Percentiles rank a stretch among this genome's conserved stretches.
These are phyloP conservation scores for Candidula unifasciata DNA, from an alignment of 2,888 invertebrate species.

Conservation along the genomic window DNA sequence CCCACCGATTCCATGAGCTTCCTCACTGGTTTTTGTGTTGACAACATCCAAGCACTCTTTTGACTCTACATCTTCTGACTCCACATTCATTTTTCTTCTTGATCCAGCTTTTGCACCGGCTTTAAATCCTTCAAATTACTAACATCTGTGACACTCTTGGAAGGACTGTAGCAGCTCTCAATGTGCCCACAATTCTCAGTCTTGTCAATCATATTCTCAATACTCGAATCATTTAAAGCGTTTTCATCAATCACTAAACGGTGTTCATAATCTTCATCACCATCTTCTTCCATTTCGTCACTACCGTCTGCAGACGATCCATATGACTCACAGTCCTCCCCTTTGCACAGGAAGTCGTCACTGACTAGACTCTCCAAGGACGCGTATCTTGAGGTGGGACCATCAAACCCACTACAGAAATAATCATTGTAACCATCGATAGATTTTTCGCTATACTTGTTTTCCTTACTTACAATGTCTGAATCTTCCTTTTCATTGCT, in stretches of 20 bases:
- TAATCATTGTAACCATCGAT: not conserved
- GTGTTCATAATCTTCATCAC: not conserved
- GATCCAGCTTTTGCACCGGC: not conserved
- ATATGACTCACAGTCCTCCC: not conserved
- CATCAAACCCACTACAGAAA: constrained; percentile 34
- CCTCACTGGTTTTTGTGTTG: constrained; percentile 1
- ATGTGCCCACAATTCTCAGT: not conserved
- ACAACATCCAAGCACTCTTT: not conserved
- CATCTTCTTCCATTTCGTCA: constrained; percentile 23
- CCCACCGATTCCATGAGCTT: constrained; percentile 31
- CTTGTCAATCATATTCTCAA: not conserved
- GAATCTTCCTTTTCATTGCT: not conserved
- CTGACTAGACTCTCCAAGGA: not conserved
- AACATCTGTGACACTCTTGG: not conserved
- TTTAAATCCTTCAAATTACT: not conserved
- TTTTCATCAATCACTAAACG: constrained; percentile 31
- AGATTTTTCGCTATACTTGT: too few species aligned
- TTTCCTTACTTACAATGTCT: not conserved
- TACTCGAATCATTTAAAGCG: not conserved
- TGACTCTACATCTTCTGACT: not conserved
- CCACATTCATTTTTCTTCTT: not conserved
- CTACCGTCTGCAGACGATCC: not conserved
- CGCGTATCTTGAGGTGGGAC: not conserved
- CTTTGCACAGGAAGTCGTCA: not conserved
- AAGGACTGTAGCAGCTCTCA: not conserved